phyloP scores from a whole-genome alignment of 53 echinoderm and acorn worm species.

The Stichopus horrens region DNA sequence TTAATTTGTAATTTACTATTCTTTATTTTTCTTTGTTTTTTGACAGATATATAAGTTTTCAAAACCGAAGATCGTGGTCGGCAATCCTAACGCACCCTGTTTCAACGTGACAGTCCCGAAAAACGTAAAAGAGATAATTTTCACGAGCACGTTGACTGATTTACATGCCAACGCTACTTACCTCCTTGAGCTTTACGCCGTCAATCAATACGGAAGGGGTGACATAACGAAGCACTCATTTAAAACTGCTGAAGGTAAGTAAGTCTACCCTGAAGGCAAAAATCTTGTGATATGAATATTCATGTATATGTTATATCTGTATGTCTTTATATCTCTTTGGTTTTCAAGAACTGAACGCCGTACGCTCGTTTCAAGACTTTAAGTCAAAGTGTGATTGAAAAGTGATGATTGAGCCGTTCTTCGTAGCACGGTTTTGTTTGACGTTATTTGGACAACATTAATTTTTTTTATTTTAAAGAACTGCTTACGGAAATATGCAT shows the following conservation, averaged over 20 bases:
- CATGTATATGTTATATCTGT: too few species aligned
- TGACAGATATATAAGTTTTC: neutral
- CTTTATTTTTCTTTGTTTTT: neutral
- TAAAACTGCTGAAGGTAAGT: conserved; percentile 48
- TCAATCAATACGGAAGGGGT: conserved; percentile 55
- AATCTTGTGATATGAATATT: too few species aligned
- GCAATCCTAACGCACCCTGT: conserved; percentile 38
- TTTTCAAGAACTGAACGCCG: too few species aligned
- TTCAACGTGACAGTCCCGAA: conserved; percentile 33
- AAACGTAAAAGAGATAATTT: neutral
- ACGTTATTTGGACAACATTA: too few species aligned
- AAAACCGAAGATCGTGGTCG: neutral
- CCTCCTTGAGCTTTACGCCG: conserved; percentile 44
- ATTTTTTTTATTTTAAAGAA: too few species aligned
- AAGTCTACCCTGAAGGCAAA: neutral
- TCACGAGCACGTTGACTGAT: conserved; percentile 5
- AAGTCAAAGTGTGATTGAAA: too few species aligned
- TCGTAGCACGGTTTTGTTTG: too few species aligned
- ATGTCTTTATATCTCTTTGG: too few species aligned
- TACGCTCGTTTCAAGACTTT: too few species aligned
- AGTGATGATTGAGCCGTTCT: too few species aligned
- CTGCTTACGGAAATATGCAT: too few species aligned
- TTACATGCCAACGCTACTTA: conserved; percentile 30
- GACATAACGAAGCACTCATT: conserved; percentile 44
- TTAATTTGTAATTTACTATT: too few species aligned